Conservation (phyloP, 2,888 invertebrate genomes). For the Chironomus riparius region DNA sequence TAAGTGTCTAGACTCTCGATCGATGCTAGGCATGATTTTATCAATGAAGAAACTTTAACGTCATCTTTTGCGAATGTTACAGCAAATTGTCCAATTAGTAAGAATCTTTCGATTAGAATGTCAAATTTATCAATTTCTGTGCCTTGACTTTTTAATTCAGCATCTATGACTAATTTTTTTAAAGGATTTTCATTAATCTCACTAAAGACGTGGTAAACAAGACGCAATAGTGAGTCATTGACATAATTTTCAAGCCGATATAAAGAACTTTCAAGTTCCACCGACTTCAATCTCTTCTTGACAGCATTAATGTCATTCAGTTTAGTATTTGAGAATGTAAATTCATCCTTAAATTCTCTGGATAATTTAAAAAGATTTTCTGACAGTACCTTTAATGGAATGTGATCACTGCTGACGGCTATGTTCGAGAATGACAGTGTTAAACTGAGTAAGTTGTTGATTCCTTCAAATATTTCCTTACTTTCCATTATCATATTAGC, state of each 20-base stretch:
- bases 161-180: slow-evolving; percentile 35
- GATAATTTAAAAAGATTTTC: slow-evolving; percentile 39
- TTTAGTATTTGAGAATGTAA: slow-evolving; percentile 29
- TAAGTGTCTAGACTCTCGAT: slow-evolving; percentile 39
- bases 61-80: slow-evolving; percentile 36
- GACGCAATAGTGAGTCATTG: slow-evolving; percentile 37
- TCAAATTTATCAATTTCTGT: slow-evolving; percentile 40
- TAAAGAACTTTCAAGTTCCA: slow-evolving; percentile 36
- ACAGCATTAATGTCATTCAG: slow-evolving; percentile 30
- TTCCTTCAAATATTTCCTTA: slow-evolving; percentile 34
- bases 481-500: slow-evolving; percentile 32
- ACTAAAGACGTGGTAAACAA: slow-evolving; percentile 36
- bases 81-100: slow-evolving; percentile 40
- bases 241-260: slow-evolving; percentile 38
- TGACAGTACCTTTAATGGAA: slow-evolving; percentile 38
- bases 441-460: slow-evolving; percentile 37
- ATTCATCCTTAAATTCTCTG: slow-evolving; percentile 37
- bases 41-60: slow-evolving; percentile 35
- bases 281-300: slow-evolving; percentile 36
- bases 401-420: slow-evolving; percentile 36
- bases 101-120: slow-evolving; percentile 39
- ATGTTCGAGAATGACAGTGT: slow-evolving; percentile 40
- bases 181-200: slow-evolving; percentile 37
- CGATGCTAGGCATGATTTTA: slow-evolving; percentile 39
- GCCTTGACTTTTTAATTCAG: slow-evolving; percentile 32